These are phyloP conservation scores for Plebejus argus DNA, from an alignment of 2,888 invertebrate genomes.

Conservation along the genomic window DNA sequence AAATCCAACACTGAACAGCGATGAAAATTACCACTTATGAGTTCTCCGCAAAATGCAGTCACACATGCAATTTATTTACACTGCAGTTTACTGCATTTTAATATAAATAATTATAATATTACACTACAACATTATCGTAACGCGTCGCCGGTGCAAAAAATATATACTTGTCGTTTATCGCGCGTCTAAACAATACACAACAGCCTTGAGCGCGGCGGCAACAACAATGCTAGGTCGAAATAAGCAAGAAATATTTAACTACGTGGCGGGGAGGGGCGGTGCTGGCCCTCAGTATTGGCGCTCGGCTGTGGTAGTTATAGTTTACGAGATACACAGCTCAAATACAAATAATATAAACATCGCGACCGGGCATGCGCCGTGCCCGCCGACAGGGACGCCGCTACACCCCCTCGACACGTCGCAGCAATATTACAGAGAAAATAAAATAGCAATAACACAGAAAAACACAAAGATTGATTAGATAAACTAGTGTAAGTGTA, in stretches of 20 bases:
- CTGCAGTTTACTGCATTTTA: constrained; percentile 65
- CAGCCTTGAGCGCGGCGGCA: constrained; percentile 75
- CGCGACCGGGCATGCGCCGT: constrained; percentile 77
- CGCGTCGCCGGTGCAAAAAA: constrained; percentile 42
- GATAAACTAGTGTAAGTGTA: constrained; percentile 52
- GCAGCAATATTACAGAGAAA: background rate
- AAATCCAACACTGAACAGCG: constrained; percentile 70
- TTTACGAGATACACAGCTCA: constrained; percentile 82
- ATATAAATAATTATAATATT: constrained; percentile 29
- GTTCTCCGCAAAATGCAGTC: constrained; percentile 67
- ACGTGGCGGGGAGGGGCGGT: constrained; percentile 75
- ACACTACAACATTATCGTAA: constrained; percentile 28
- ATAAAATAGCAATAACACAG: constrained; percentile 5
- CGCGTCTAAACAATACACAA: constrained; percentile 79
- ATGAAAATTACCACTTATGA: constrained; percentile 71
- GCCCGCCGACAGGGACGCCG: constrained; percentile 62
- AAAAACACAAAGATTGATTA: constrained; percentile 41
- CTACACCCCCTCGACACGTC: constrained; percentile 12
- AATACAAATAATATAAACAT: constrained; percentile 83
- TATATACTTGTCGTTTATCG: constrained; percentile 64
- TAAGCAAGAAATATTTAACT: constrained; percentile 83
- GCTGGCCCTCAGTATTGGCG: constrained; percentile 79
- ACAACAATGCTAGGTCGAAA: constrained; percentile 82
- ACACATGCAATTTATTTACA: constrained; percentile 76
- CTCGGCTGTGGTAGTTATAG: constrained; percentile 82